phyloP scores from a whole-genome alignment of 2,113 vertebrate genomes.

The Plestiodon gilberti region DNA sequence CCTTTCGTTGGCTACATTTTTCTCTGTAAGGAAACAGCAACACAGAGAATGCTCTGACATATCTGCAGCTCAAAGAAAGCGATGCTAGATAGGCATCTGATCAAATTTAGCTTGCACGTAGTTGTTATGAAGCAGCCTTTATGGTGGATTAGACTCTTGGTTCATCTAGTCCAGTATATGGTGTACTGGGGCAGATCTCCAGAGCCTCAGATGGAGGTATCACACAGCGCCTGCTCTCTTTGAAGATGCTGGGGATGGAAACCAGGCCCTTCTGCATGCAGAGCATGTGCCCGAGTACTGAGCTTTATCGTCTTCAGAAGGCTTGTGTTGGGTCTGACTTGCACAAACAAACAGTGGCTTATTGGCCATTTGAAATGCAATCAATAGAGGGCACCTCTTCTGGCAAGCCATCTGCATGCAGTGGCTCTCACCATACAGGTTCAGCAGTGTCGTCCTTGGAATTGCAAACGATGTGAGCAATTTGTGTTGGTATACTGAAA shows the following conservation, averaged over 20 bases:
- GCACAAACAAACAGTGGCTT: not conserved
- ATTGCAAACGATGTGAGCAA: not conserved
- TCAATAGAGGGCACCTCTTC: not conserved
- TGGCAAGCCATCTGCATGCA: no score
- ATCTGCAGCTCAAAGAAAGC: not conserved
- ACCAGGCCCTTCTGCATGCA: no score
- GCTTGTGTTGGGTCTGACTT: not conserved
- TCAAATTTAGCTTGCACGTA: not conserved
- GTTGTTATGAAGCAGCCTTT: not conserved
- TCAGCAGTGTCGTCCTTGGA: not conserved
- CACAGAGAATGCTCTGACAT: not conserved
- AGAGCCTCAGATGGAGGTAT: no score
- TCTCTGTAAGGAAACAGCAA: not conserved
- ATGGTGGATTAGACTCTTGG: no score
- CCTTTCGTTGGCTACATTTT: slow-evolving; percentile 29
- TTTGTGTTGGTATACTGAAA: not conserved
- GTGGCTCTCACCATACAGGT: not conserved
- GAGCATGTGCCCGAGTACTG: no score
- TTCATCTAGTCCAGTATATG: no score
- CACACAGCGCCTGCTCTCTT: no score
- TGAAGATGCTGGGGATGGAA: no score
- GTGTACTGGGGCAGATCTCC: no score
- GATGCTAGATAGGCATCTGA: not conserved
- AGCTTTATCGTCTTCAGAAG: not conserved
- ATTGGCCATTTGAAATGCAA: not conserved